Base-by-base conservation (phyloP, 1,140 invertebrate species). In the Drosophila pseudoananassae region DNA sequence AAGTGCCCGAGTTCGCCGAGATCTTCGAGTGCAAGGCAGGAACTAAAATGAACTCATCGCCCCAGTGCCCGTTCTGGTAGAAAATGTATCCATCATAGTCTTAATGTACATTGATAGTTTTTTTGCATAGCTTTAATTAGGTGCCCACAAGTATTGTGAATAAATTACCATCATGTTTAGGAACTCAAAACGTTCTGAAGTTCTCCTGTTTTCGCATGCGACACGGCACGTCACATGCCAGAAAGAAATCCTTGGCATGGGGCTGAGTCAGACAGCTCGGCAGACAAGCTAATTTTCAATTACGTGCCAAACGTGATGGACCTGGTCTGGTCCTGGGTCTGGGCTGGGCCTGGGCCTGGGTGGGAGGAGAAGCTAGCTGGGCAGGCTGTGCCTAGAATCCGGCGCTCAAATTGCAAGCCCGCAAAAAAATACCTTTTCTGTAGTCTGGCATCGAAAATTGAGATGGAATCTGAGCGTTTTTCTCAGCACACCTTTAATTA, bases 11-110 rank as follows among this genome's bases (percentile, higher is more conserved):
- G 57, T 98, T 98, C 85, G 93, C 96, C 0, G 92, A 94, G 74
- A 95, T 95, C 0, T 97, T 94, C 77, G 92, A 93, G 17, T 97
- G 97, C 78, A 94, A 94, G 0, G 66, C 91, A 4, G 95, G 95
- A n/a, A 93, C 94, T 46, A 93, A 93, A 9, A 97, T 98, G 96
- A 97, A 97, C 92, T 97, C 97, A 0, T 57, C 87, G 6, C 93
- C 95, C 51, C 97, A 98, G 91, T 98, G 97, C 90, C 93, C 93
- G 12, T 95, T 97, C 52, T 98, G 97, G 97, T 98, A 93, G 75
- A 43, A 15, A 36, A 3, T 45, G n/a, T 31, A 25, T 46, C 55
- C 25, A 27, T 27, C 33, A 31, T 31, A 31, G 31, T 9, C 31
- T 31, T 31, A 31, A 31, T 31, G 31, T 59, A 29, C 55, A 38